A percentile compares a stretch with the other conserved stretches of the same genome.
phyloP scores from a whole-genome alignment of 2,113 vertebrate species.

The Nestor notabilis region DNA sequence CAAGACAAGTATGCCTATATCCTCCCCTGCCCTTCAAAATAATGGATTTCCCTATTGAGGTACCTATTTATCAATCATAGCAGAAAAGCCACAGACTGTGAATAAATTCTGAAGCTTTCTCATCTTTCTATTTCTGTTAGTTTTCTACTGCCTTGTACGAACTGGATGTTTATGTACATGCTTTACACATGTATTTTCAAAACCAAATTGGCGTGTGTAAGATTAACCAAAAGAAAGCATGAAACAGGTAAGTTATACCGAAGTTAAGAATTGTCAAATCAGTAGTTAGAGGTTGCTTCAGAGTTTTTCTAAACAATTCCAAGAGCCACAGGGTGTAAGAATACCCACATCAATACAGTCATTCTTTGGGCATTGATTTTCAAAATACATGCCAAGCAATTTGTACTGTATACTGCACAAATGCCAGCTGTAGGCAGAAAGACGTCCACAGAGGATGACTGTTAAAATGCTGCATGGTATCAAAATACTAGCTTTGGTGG shows the following conservation, averaged over 20 bases:
- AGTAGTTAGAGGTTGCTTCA: background rate
- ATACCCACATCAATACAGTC: background rate
- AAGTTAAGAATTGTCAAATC: background rate
- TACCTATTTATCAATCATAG: background rate
- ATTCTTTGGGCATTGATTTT: conserved; percentile 1
- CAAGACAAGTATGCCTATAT: background rate
- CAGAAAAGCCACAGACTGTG: background rate
- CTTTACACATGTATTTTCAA: background rate
- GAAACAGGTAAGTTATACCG: background rate
- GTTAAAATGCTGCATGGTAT: background rate
- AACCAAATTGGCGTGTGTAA: background rate
- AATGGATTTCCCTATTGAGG: background rate
- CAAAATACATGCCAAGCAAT: background rate
- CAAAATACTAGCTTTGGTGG: background rate
- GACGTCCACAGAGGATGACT: background rate
- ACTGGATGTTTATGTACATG: background rate
- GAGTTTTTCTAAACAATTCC: background rate
- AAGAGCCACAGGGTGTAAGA: background rate
- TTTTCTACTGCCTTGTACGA: background rate
- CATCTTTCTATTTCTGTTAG: background rate
- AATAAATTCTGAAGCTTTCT: background rate
- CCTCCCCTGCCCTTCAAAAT: background rate
- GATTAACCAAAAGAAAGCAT: background rate
- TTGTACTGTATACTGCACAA: background rate
- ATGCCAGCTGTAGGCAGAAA: background rate